Conservation (phyloP, 1,140 invertebrate species). For the Trichonephila clavipes region DNA sequence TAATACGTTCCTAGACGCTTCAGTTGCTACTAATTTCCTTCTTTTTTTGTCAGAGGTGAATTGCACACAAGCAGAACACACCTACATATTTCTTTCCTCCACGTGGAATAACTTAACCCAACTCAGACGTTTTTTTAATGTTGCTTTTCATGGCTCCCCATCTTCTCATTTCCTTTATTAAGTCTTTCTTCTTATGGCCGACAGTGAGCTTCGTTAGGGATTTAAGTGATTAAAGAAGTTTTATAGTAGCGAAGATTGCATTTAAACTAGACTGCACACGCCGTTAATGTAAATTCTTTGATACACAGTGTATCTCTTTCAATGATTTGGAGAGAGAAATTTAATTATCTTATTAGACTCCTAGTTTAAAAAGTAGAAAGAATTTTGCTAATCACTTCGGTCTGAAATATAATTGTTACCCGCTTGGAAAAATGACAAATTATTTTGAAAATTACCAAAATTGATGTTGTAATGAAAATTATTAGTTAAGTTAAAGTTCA, state of each 20-base stretch:
- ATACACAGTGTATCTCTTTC: not conserved
- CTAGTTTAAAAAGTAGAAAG: not conserved
- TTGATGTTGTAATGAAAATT: too few relatives aligned
- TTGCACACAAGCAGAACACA: not conserved
- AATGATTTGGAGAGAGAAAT: not conserved
- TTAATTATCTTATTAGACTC: not conserved
- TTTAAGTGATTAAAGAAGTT: slow-evolving; percentile 5
- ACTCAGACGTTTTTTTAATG: not conserved
- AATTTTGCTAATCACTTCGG: not conserved
- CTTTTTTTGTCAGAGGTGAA: not conserved
- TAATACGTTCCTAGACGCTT: not conserved
- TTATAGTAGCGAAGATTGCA: not conserved
- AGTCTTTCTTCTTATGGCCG: slow-evolving; percentile 24
- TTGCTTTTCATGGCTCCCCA: not conserved
- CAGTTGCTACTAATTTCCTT: not conserved
- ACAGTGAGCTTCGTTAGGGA: not conserved
- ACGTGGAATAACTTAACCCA: not conserved
- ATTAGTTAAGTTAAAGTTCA: too few relatives aligned
- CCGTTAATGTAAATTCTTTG: not conserved
- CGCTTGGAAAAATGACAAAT: too few relatives aligned
- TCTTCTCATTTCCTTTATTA: slow-evolving; percentile 13
- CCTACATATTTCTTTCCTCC: not conserved
- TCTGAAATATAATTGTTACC: not conserved
- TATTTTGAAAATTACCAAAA: too few relatives aligned
- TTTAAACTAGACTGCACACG: not conserved